Percentiles rank a stretch among this genome's conserved stretches.
Evolutionary conservation across 2,797 vertebrate species (phyloP).

Genomic region (Sebastes steindachneri): DNA sequence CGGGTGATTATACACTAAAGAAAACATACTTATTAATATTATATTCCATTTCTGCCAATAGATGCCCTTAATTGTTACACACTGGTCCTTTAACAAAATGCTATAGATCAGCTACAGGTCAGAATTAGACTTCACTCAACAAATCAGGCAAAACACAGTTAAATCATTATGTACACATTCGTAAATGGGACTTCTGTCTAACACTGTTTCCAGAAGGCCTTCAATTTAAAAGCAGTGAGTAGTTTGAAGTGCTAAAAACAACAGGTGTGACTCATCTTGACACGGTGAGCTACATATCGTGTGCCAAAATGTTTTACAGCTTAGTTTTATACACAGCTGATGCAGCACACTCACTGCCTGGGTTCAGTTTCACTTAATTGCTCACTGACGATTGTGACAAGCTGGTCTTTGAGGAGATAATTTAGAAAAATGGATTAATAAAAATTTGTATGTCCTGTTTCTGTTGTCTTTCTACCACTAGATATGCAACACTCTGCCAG

Average conservation of each 20-base stretch:
- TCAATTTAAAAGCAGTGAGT: conserved; percentile 8
- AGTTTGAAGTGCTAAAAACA: conserved; percentile 9
- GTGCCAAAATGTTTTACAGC: background rate
- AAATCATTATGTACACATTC: background rate
- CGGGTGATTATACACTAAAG: no score
- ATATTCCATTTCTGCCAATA: no score
- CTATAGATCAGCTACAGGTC: background rate
- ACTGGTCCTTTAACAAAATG: background rate
- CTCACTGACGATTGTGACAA: background rate
- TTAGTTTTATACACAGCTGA: background rate
- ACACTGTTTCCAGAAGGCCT: background rate
- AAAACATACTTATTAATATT: no score
- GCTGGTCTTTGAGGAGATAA: background rate
- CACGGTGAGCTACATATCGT: background rate
- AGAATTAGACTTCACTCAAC: background rate
- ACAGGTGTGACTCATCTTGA: conserved; percentile 32
- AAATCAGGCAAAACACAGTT: background rate
- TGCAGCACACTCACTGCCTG: background rate
- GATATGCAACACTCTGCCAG: conserved; percentile 73
- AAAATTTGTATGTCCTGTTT: background rate
- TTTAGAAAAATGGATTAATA: background rate
- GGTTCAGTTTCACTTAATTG: background rate
- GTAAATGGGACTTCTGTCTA: background rate
- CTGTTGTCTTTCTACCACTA: conserved; percentile 29
- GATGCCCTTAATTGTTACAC: no score